These are phyloP conservation scores for Frieseomelitta varia DNA, from an alignment of 1,140 invertebrate species.

Conservation along the genomic window DNA sequence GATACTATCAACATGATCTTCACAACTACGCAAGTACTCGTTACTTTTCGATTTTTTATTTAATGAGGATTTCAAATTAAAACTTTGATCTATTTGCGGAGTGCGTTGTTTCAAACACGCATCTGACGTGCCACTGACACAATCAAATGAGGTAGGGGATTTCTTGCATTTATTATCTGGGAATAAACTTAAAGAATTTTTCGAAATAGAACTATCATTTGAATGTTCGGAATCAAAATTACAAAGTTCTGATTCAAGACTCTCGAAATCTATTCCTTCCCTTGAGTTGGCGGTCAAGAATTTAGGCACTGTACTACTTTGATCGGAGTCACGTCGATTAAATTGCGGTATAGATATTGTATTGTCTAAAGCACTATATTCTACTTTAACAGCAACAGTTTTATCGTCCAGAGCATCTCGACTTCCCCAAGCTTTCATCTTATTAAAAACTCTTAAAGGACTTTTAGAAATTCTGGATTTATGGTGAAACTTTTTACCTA, in stretches of 20 bases:
- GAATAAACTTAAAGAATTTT: slow-evolving; percentile 69
- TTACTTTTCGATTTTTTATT: slow-evolving; percentile 68
- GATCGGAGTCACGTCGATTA: slow-evolving; percentile 57
- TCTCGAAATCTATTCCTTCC: slow-evolving; percentile 80
- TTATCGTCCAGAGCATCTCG: slow-evolving; percentile 75
- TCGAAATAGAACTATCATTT: slow-evolving; percentile 73
- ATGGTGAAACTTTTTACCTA: slow-evolving; percentile 68
- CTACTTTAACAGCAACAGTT: slow-evolving; percentile 66
- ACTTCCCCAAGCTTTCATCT: slow-evolving; percentile 77
- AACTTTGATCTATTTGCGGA: slow-evolving; percentile 37
- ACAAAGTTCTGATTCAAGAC: slow-evolving; percentile 74
- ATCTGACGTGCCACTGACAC: slow-evolving; percentile 14
- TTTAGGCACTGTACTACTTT: slow-evolving; percentile 62
- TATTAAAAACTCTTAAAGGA: slow-evolving; percentile 76
- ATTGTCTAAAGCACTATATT: slow-evolving; percentile 72
- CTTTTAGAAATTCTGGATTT: slow-evolving; percentile 78
- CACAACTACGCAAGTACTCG: slow-evolving; percentile 66
- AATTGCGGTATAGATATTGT: slow-evolving; percentile 65
- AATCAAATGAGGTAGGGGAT: slow-evolving; percentile 62
- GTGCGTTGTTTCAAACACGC: slow-evolving; percentile 23
- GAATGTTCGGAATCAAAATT: slow-evolving; percentile 76
- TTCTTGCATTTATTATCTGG: slow-evolving; percentile 60
- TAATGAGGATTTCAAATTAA: slow-evolving; percentile 53
- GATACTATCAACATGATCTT: slow-evolving; percentile 30
- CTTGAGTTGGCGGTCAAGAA: slow-evolving; percentile 77